Evolutionary conservation across 2,888 invertebrate species (phyloP), one percentile per base, ranked within the genome.

Genomic region (Sinopyrophorus schimmeli): DNA sequence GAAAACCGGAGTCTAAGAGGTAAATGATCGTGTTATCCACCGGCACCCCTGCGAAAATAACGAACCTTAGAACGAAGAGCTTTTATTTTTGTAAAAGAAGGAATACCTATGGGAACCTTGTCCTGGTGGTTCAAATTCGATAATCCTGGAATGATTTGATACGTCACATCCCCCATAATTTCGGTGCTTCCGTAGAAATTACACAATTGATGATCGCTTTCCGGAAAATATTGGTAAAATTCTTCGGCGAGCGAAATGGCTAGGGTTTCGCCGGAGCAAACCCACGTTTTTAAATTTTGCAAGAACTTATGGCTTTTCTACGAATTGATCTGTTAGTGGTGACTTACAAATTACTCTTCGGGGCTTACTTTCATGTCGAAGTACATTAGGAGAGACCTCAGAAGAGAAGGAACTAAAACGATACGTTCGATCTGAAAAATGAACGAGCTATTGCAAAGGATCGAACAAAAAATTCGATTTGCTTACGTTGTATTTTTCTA

Each of bases 151-250:
- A 92, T 76, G 0, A 85, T 77, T 59, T 86, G 84, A 63, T 82
- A 92, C 0, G 92, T 91, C 1, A 93, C 91, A 67, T 92, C 93
- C 0, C 91, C 93, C 87, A 92, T 92, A 1, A 92, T 84, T 70
- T 94, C 94, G 0, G 93, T 92, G 57, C 92, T 91, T 0, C 94
- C 94, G 64, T 92, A 93, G 66, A 92, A 92, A 68, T 93, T 94
- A 39, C 89, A 90, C 24, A 94, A 73, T 9, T 79, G 76, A 53
- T 86, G 84, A 1, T 76, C 72, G 5, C 80, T 77, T 42, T 79
- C 79, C n/a, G 80, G 76, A 55, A 91, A 90, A 55, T 84, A 81
- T 20, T 80, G 76, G 69, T 90, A 90, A 75, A 92, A 93, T 60
- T 87, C 82, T 23, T 79, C 74, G 0, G 87, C 87, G 18, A 92